Base-by-base conservation (phyloP, 37 sponge, comb jelly and placozoan genomes). In the Aplysina aerophoba region DNA sequence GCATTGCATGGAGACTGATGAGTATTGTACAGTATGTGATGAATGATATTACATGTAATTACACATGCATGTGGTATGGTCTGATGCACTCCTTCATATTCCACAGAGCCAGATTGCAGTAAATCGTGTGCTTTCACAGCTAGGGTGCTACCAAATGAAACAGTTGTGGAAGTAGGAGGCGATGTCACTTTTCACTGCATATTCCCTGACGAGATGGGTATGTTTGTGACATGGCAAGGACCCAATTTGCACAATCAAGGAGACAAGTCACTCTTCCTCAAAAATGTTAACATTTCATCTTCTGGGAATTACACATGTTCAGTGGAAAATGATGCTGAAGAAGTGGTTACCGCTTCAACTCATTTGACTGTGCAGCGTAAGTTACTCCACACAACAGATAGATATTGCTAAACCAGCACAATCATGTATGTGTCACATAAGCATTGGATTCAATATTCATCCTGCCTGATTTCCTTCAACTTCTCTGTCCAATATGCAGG, bases 271-370 rank as follows among this genome's bases (percentile, higher is more conserved):
- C 53, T 75, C 21, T 40, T 24, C 12, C 44, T 75, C 19, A 21
- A 41, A 24, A 36, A 38, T 50, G 54, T 44, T 41, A 41, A 39
- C 14, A 24, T 22, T 17, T 40, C 37, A 25, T 16, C 20, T n/a
- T 41, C 44, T 75, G 78, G 78, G 40, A 25, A 21, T 15, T 75
- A 75, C 25, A 75, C 78, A 38, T 75, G 78, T 75, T 41, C n/a
- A 19, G 53, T 75, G 1, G 37, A 4, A 3, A 22, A 14, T 8
- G 3, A 75, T 24, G 40, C 11, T 1, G 78, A 54, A 75, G 3
- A 4, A 2, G 22, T 31, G 33, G 22, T 25, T 12, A 75, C 25
- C 24, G 37, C 33, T 53, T 17, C 25, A 17, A n/a, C 54, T 53
- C 37, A n/a, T 41, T 12, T 75, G 20, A 21, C 38, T 40, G 40